phyloP scores from a whole-genome alignment of 2,797 vertebrate genomes.

The Amblyraja radiata region DNA sequence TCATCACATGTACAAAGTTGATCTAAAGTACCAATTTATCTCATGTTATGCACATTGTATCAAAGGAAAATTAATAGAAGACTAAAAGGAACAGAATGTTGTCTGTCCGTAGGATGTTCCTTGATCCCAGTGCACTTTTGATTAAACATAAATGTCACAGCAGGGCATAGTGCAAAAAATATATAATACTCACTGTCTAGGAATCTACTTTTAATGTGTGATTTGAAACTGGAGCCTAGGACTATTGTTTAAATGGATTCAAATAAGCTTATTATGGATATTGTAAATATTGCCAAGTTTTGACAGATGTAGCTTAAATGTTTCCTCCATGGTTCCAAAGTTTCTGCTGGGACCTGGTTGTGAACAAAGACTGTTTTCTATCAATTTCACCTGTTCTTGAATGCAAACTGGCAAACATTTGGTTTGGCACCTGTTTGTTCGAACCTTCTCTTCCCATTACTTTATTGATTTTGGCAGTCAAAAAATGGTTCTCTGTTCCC shows the following conservation, averaged over 20 bases:
- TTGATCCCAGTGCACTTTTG: not conserved
- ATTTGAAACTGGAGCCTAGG: not conserved
- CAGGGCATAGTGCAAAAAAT: not conserved
- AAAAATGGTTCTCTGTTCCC: constrained; percentile 15
- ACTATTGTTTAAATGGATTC: constrained; percentile 17
- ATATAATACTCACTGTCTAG: constrained; percentile 21
- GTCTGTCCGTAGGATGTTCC: not conserved
- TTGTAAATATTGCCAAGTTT: constrained; percentile 32
- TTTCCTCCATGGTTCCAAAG: constrained; percentile 11
- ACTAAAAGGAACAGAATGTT: not conserved
- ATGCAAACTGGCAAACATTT: constrained; percentile 31
- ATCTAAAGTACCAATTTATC: not conserved
- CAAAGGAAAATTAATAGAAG: not conserved
- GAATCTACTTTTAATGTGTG: constrained; percentile 30
- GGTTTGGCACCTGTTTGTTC: constrained; percentile 32
- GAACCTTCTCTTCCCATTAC: not conserved
- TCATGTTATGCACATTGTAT: not conserved
- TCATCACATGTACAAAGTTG: not conserved
- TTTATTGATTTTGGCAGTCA: constrained; percentile 32
- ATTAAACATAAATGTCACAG: not conserved
- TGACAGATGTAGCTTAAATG: constrained; percentile 36
- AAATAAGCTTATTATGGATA: constrained; percentile 19
- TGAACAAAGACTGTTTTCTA: constrained; percentile 1
- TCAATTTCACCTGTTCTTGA: not conserved
- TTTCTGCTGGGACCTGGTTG: not conserved